Percentiles rank a stretch among this genome's conserved stretches.
Evolutionary conservation across 2,888 invertebrate species (phyloP).

Genomic region (Aquatica leii): DNA sequence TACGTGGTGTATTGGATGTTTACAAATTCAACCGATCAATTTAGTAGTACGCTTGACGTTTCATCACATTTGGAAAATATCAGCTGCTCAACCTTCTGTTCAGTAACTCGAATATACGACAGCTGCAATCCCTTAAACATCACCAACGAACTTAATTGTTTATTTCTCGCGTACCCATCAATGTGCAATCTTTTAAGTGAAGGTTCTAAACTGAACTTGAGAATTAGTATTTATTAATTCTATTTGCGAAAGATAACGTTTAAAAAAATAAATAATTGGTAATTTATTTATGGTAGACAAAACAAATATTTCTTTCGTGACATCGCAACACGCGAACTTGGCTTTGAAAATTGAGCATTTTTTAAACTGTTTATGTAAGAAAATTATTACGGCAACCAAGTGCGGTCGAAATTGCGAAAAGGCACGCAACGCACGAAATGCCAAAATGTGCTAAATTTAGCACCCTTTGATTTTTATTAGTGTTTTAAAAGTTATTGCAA

Average conservation of each 20-base stretch:
- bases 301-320: too few relatives aligned
- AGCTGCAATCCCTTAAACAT: slow-evolving; percentile 47
- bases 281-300: too few relatives aligned
- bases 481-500: too few relatives aligned
- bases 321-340: too few relatives aligned
- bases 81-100: slow-evolving; percentile 52
- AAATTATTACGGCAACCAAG: too few relatives aligned
- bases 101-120: slow-evolving; percentile 48
- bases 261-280: too few relatives aligned
- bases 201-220: slow-evolving; percentile 52
- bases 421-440: too few relatives aligned
- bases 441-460: too few relatives aligned
- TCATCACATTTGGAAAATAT: slow-evolving; percentile 50
- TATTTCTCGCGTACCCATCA: slow-evolving; percentile 51
- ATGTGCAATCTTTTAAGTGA: slow-evolving; percentile 51
- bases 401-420: too few relatives aligned
- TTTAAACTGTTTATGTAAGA: too few relatives aligned
- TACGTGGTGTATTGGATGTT: slow-evolving; percentile 55
- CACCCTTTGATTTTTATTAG: too few relatives aligned
- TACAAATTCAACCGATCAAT: slow-evolving; percentile 50
- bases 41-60: slow-evolving; percentile 54
- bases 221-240: slow-evolving; percentile 52
- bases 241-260: neutral
- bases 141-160: slow-evolving; percentile 49
- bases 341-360: too few relatives aligned